Evolutionary conservation across 2,888 invertebrate species (phyloP).

Genomic region (Lapara coniferarum): DNA sequence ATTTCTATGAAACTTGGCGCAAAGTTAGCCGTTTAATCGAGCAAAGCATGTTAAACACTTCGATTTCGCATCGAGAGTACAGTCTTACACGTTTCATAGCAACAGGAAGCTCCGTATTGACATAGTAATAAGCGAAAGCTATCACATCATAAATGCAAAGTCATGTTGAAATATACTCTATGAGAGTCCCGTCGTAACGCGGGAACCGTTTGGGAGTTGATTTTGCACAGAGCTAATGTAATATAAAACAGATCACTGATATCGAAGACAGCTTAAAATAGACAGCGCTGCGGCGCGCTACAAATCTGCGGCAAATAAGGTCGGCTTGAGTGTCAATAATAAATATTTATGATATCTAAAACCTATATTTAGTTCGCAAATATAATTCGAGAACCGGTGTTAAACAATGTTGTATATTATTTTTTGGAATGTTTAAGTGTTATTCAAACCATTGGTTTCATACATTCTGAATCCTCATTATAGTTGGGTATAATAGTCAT

Average conservation of each 20-base stretch:
- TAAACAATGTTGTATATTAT: no score
- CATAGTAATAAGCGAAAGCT: conserved; percentile 21
- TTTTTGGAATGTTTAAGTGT: no score
- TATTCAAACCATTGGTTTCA: no score
- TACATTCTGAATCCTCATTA: no score
- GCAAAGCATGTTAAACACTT: conserved; percentile 18
- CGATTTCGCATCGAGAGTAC: conserved; percentile 14
- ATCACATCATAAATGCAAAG: conserved; percentile 10
- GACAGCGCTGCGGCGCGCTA: conserved; percentile 2
- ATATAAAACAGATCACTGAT: conserved; percentile 23
- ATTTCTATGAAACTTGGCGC: conserved; percentile 19
- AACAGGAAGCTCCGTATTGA: conserved; percentile 10
- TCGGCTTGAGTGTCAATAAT: conserved; percentile 8
- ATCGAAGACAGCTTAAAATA: conserved; percentile 23
- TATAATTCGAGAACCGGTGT: no score
- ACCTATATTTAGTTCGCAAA: background rate
- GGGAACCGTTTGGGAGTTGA: conserved; percentile 21
- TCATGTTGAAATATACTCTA: background rate
- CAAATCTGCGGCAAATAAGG: conserved; percentile 19
- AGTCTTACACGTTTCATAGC: conserved; percentile 3
- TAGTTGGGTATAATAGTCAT: no score
- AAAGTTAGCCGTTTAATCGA: conserved; percentile 17
- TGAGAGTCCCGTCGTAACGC: conserved; percentile 1
- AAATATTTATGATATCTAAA: background rate
- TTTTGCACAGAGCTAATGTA: conserved; percentile 23